These are phyloP conservation scores for Sphinx pinastri DNA, from an alignment of 2,888 invertebrate species.

Conservation along the genomic window DNA sequence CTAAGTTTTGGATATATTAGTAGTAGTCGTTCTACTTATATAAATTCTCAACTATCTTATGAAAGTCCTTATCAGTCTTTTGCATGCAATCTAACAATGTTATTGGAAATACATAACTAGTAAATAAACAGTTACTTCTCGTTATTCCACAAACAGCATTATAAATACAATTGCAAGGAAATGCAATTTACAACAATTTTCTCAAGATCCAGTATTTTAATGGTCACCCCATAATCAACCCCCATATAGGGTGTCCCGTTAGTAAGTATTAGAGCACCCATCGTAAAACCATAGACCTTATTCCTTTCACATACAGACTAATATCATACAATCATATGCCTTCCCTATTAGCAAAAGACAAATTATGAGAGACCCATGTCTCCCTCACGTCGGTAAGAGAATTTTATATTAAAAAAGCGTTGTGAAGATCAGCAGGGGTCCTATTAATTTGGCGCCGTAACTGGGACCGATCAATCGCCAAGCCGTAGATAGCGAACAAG, in stretches of 20 bases:
- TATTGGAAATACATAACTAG: neutral
- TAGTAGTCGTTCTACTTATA: too few species aligned
- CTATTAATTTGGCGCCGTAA: slow-evolving; percentile 6
- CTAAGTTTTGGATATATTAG: too few species aligned
- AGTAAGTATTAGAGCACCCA: slow-evolving; percentile 31
- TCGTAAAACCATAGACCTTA: neutral
- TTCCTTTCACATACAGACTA: neutral
- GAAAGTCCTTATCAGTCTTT: too few species aligned
- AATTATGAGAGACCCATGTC: slow-evolving; percentile 1
- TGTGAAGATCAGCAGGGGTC: slow-evolving; percentile 3
- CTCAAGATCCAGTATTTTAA: slow-evolving; percentile 30
- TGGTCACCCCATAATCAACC: slow-evolving; percentile 54
- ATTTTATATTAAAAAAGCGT: slow-evolving; percentile 12
- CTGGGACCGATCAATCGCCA: slow-evolving; percentile 5
- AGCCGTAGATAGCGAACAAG: neutral
- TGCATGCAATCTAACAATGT: neutral
- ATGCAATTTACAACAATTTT: slow-evolving; percentile 24
- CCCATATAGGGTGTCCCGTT: slow-evolving; percentile 65
- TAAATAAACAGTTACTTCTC: slow-evolving; percentile 3
- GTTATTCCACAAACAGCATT: neutral
- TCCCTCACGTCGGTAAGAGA: slow-evolving; percentile 3
- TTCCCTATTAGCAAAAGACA: slow-evolving; percentile 13
- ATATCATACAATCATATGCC: neutral
- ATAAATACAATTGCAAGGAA: slow-evolving; percentile 29
- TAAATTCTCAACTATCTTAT: too few species aligned